Percentiles rank a stretch among this genome's conserved stretches.
Conservation (phyloP, 92 coral and sea anemone species). For the Heliopora coerulea region DNA sequence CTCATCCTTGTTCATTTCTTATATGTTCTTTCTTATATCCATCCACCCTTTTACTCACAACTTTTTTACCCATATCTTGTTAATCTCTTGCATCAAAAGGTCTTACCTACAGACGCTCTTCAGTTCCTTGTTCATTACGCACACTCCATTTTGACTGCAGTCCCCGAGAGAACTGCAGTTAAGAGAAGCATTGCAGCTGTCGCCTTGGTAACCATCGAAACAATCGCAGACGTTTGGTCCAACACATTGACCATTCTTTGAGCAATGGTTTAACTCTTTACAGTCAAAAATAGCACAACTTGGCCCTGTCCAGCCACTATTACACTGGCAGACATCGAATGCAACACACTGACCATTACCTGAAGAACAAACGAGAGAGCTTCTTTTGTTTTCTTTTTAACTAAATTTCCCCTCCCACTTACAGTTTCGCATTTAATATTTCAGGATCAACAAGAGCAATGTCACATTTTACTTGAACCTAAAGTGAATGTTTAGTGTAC, state of each 20-base stretch:
- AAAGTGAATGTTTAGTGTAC: no score
- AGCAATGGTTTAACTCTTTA: constrained; percentile 56
- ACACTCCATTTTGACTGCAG: constrained; percentile 60
- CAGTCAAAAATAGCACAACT: constrained; percentile 63
- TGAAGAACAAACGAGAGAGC: neutral
- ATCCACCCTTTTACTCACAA: no score
- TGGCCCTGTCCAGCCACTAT: constrained; percentile 61
- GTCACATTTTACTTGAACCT: no score
- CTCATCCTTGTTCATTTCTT: no score
- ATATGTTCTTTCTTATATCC: no score
- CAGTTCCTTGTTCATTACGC: constrained; percentile 34
- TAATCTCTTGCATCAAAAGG: no score
- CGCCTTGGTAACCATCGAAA: constrained; percentile 62
- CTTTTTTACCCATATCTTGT: no score
- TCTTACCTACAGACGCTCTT: constrained; percentile 54
- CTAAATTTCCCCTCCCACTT: no score
- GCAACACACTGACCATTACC: constrained; percentile 62
- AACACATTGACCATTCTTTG: constrained; percentile 59
- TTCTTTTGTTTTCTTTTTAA: neutral
- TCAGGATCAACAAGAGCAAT: no score
- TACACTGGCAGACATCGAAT: constrained; percentile 54
- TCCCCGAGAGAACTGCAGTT: constrained; percentile 53
- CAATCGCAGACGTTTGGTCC: constrained; percentile 57
- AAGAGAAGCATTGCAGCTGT: constrained; percentile 41
- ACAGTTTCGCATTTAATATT: no score